A percentile compares a stretch with the other conserved stretches of the same genome.
Conservation (phyloP, 2,888 invertebrate genomes). For the Erynnis tages region DNA sequence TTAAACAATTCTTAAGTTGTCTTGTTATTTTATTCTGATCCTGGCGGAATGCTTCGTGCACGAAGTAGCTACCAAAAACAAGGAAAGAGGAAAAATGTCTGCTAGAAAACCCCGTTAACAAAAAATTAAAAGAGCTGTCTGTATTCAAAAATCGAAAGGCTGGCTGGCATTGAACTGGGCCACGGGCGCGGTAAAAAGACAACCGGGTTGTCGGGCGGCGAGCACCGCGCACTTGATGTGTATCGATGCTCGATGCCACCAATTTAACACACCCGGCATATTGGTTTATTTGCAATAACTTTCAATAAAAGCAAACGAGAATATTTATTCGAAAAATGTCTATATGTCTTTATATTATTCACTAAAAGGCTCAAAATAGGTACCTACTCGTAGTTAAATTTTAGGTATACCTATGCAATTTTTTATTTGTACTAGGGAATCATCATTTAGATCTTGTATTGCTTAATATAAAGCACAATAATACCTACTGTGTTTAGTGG, state of each 20-base stretch:
- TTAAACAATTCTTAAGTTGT: too few species aligned
- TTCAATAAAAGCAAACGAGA: too few species aligned
- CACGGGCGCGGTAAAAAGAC: conserved; percentile 74
- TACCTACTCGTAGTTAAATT: too few species aligned
- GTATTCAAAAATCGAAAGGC: conserved; percentile 20
- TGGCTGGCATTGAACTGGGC: conserved; percentile 57
- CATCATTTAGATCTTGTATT: too few species aligned
- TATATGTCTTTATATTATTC: too few species aligned
- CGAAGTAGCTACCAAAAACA: not conserved
- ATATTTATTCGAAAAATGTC: too few species aligned
- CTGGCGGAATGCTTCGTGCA: not conserved
- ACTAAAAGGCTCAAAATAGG: too few species aligned
- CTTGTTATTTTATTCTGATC: too few species aligned
- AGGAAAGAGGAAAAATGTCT: not conserved
- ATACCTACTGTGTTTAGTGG: too few species aligned
- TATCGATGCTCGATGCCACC: conserved; percentile 14
- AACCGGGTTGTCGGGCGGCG: conserved; percentile 36
- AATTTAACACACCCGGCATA: conserved; percentile 5
- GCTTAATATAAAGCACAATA: too few species aligned
- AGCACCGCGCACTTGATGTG: conserved; percentile 14
- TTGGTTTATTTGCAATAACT: not conserved
- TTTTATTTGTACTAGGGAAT: too few species aligned
- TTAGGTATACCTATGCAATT: too few species aligned
- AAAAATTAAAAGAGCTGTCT: conserved; percentile 14
- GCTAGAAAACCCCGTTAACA: not conserved